Base-by-base conservation (phyloP, 2,113 vertebrate species). In the Hucho hucho region DNA sequence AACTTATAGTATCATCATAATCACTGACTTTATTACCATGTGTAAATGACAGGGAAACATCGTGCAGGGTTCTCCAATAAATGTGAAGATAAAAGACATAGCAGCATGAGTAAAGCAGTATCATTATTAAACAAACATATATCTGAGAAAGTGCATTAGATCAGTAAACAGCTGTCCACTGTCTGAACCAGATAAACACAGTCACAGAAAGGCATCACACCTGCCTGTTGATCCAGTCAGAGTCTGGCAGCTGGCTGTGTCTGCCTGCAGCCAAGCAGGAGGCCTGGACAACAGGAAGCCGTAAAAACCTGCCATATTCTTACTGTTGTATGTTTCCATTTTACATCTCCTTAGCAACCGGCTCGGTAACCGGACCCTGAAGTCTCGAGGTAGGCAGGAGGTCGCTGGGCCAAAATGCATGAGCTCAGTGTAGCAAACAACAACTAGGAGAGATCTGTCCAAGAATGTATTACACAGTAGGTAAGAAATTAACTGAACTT, bases 391-490 rank as follows among this genome's bases (percentile, higher is more conserved):
- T 47, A 49, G 47, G 56, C 25, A 32, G 43, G 25, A 24, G 4
- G 37, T 29, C 25, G 22, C 68, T 32, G 68, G 81, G 82, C 87
- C 77, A 82, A 68, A 82, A 49, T 74, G 67, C 24, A 53, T 73
- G 74, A 83, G 69, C 71, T 84, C 75, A 72, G 75, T 80, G 76
- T 79, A 58, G 76, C 83, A 89, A 87, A 86, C 73, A 86, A 85
- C 80, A 83, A 84, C 16, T 18, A 22, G 14, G 9, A 64, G 76
- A 58, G 37, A 86, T 69, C 83, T 81, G 73, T 82, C 66, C 66
- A 82, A 75, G 14, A 88, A 85, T 88, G 87, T 72, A 58, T 83
- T 81, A 80, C 43, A 69, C 64, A 76, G 70, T 75, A 69, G 70
- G 80, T 64, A 87, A 73, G 24, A 79, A 75, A 80, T 75, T 86